A percentile compares a stretch with the other conserved stretches of the same genome.
Conservation (phyloP, 2,888 invertebrate genomes). For the Ectobius pallidus region DNA sequence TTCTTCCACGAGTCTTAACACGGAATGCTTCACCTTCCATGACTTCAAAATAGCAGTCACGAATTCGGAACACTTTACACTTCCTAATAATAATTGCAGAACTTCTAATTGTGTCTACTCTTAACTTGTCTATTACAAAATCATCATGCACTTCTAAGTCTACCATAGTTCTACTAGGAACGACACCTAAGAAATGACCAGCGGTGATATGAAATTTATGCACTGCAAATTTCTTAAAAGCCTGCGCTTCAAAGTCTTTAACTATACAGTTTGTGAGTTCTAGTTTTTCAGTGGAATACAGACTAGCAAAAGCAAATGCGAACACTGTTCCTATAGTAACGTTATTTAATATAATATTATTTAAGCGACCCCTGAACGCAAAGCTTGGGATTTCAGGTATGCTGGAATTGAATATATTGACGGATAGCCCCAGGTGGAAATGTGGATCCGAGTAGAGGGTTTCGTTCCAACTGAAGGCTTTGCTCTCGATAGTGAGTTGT, state of each 20-base stretch:
- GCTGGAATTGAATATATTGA: constrained; percentile 55
- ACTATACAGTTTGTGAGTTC: constrained; percentile 67
- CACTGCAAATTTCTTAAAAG: constrained; percentile 80
- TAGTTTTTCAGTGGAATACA: constrained; percentile 68
- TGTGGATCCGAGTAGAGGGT: constrained; percentile 48
- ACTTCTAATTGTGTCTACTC: constrained; percentile 65
- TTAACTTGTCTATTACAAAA: constrained; percentile 69
- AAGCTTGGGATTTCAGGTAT: constrained; percentile 29
- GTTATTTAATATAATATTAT: constrained; percentile 3
- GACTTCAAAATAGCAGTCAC: constrained; percentile 62
- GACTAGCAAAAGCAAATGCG: constrained; percentile 77
- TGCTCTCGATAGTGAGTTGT: constrained; percentile 65
- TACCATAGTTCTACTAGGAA: constrained; percentile 75
- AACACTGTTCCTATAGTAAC: constrained; percentile 66
- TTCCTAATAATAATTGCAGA: constrained; percentile 71
- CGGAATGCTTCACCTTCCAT: constrained; percentile 71
- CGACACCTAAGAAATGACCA: constrained; percentile 60
- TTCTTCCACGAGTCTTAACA: constrained; percentile 64
- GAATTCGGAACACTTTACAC: constrained; percentile 66
- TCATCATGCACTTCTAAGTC: constrained; percentile 73
- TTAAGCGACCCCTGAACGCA: constrained; percentile 30
- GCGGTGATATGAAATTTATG: constrained; percentile 68
- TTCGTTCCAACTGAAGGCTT: constrained; percentile 64
- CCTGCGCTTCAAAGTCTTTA: constrained; percentile 66
- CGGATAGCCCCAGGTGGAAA: constrained; percentile 52